Evolutionary conservation across 2,888 invertebrate genomes (phyloP).

Genomic region (Chromoteleia sp.): DNA sequence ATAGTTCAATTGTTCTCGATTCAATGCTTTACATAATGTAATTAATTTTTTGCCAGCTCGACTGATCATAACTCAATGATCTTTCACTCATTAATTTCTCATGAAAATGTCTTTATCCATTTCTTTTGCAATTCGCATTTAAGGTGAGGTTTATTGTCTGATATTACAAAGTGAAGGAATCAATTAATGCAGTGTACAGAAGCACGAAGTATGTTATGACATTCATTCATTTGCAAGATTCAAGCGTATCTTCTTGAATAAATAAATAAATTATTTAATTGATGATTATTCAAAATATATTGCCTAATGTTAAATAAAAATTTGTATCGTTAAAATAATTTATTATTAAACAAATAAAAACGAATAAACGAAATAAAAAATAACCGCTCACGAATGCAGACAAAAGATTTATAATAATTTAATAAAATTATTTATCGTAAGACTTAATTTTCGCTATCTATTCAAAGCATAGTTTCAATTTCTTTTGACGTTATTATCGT

Average conservation of each 20-base stretch:
- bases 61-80: slow-evolving; percentile 29
- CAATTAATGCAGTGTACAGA: slow-evolving; percentile 42
- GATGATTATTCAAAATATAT: no score
- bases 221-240: slow-evolving; percentile 33
- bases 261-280: no score
- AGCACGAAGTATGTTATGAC: slow-evolving; percentile 41
- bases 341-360: no score
- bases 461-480: no score
- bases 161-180: slow-evolving; percentile 41
- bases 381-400: no score
- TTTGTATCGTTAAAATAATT: no score
- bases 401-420: no score
- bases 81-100: slow-evolving; percentile 44
- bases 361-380: no score
- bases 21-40: slow-evolving; percentile 9
- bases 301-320: no score
- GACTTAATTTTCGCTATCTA: no score
- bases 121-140: slow-evolving; percentile 42
- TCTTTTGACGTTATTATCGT: no score
- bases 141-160: slow-evolving; percentile 50
- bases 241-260: background rate
- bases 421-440: no score
- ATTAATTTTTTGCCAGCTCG: slow-evolving; percentile 26
- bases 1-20: slow-evolving; percentile 23
- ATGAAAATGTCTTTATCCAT: slow-evolving; percentile 48